Base-by-base conservation (phyloP, 2,113 vertebrate species). In the Laticauda laticaudata region DNA sequence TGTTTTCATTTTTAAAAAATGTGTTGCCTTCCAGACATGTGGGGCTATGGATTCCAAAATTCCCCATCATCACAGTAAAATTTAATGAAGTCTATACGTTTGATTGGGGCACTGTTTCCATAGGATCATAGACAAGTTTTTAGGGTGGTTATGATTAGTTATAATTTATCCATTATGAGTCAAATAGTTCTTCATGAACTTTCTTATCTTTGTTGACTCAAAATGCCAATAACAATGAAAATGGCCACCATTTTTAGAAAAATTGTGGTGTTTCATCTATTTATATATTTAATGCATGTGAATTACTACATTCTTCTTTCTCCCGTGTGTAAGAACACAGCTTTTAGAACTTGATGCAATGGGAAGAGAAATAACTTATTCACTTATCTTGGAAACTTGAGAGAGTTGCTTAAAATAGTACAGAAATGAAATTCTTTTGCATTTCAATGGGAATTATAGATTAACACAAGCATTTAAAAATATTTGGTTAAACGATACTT, bases 381-480 rank as follows among this genome's bases (percentile, higher is more conserved):
- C 43, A 29, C 92, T 93, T 92, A 86, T 87, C 5, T 92, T 93
- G 53, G 0, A 45, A 43, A 5, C 39, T 56, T 90, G 39, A 53
- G 7, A 43, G 29, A 69, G 34, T 39, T 91, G 20, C 34, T 94
- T 48, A 86, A 87, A 9, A 86, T 39, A 91, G 54, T 91, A 54
- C 23, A n/a, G n/a, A 6, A n/a, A 15, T 9, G 21, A 59, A 14
- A 23, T 39, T 92, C 51, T 93, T 18, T 64, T 91, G 87, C 69
- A 34, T 94, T 95, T 94, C 91, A 89, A 92, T 94, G 64, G 53
- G 48, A 59, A n/a, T 18, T 69, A 45, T 24, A 57, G 7, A 81
- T 93, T 91, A 89, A 88, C n/a, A 86, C 87, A 93, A 20, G 20
- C 54, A 91, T 96, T 96, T 92, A 56, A 91, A 88, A 93, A 93